A percentile compares a stretch with the other conserved stretches of the same genome.
Evolutionary conservation across 2,113 vertebrate genomes (phyloP).

Genomic region (Calonectris borealis): DNA sequence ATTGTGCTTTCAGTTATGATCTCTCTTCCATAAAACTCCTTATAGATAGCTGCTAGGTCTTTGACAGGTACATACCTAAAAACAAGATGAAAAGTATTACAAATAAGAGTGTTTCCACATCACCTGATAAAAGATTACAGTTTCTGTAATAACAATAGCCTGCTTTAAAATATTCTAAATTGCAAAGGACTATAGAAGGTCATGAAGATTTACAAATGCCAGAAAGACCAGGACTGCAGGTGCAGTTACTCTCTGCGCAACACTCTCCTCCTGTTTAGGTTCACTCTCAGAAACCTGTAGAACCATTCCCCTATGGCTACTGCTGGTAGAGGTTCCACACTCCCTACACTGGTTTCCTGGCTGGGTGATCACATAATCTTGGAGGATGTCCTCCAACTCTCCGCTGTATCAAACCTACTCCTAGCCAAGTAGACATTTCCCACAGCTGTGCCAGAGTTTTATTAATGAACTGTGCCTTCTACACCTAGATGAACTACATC

Average conservation of each 20-base stretch:
- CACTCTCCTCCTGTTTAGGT: not conserved
- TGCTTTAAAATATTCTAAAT: not conserved
- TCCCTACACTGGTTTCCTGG: not conserved
- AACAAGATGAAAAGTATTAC: not conserved
- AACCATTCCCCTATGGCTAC: not conserved
- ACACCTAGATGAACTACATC: not conserved
- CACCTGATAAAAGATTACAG: not conserved
- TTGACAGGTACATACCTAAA: slow-evolving; percentile 79
- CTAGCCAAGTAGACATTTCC: not conserved
- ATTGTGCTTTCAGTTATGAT: slow-evolving; percentile 70
- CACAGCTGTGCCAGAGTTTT: not conserved
- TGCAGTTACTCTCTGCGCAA: not conserved
- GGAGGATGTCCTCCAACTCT: not conserved
- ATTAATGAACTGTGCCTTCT: not conserved
- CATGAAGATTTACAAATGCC: not conserved
- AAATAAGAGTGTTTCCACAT: not conserved
- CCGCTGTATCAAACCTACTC: not conserved
- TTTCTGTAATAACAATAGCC: not conserved
- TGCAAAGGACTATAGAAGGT: not conserved
- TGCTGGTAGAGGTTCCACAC: not conserved
- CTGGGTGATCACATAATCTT: not conserved
- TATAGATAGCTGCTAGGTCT: slow-evolving; percentile 77
- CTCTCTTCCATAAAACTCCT: slow-evolving; percentile 67
- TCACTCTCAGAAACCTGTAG: not conserved
- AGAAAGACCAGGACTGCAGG: not conserved